Conservation (phyloP, 2,797 vertebrate species). For the Pogonophryne albipinna region DNA sequence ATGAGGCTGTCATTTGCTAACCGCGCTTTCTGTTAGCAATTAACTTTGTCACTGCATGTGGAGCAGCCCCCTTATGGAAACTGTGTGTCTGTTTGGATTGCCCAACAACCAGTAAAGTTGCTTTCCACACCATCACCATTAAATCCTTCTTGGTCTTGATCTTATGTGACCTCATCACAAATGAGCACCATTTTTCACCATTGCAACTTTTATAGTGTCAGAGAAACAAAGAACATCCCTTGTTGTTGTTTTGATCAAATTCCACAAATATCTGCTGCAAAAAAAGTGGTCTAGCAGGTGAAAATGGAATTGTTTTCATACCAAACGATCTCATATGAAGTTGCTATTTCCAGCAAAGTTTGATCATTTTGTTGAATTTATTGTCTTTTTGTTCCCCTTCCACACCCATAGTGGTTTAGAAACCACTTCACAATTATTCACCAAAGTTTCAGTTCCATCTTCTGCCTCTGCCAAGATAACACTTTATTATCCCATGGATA, state of each 20-base stretch:
- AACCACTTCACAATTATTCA: conserved; percentile 9
- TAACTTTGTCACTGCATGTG: conserved; percentile 61
- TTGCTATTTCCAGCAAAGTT: background rate
- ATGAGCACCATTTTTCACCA: background rate
- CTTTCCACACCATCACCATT: conserved; percentile 21
- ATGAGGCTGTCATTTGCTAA: conserved; percentile 60
- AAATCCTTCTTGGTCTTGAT: background rate
- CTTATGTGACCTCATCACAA: background rate
- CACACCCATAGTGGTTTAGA: conserved; percentile 1
- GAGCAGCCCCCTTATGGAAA: conserved; percentile 35
- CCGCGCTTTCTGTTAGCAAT: conserved; percentile 63
- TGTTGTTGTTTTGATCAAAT: background rate
- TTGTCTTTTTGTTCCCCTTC: background rate
- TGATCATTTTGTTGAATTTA: background rate
- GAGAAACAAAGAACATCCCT: background rate
- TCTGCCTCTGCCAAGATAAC: background rate
- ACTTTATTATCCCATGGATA: conserved; percentile 7
- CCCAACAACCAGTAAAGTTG: conserved; percentile 27
- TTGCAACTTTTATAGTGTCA: background rate
- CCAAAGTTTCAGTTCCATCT: background rate
- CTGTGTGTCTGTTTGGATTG: conserved; percentile 35
- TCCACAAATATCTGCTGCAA: too few species aligned
- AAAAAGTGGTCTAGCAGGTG: too few species aligned
- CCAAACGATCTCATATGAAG: background rate
- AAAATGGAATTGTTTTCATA: conserved; percentile 9